phyloP scores from a whole-genome alignment of 2,888 invertebrate genomes.

The Caenorhabditis drosophilae region DNA sequence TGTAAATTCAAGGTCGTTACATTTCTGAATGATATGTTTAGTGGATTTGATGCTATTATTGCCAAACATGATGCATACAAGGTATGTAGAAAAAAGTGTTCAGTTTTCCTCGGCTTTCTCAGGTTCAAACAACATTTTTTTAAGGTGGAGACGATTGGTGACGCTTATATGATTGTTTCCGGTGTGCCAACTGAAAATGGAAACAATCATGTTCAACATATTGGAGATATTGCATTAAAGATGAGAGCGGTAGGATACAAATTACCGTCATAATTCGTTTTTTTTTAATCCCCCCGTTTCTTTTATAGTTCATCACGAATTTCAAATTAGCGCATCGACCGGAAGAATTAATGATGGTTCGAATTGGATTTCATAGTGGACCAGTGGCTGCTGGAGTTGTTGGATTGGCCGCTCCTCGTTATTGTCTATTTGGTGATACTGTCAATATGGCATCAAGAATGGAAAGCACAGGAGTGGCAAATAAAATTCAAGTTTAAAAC shows the following conservation, averaged over 20 bases:
- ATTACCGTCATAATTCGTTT: too few relatives aligned
- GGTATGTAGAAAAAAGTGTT: constrained; percentile 23
- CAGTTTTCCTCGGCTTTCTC: background rate
- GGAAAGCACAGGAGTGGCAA: constrained; percentile 66
- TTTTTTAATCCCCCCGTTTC: background rate
- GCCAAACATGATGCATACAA: constrained; percentile 68
- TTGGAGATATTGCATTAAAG: constrained; percentile 67
- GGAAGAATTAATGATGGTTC: constrained; percentile 66
- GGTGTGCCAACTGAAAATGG: constrained; percentile 68
- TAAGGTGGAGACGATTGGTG: constrained; percentile 60
- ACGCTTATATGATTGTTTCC: constrained; percentile 68
- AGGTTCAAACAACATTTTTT: too few relatives aligned
- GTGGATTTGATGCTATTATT: constrained; percentile 68
- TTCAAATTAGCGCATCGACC: constrained; percentile 67
- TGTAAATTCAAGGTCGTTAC: constrained; percentile 64
- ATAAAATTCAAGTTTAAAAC: constrained; percentile 59
- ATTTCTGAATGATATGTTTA: constrained; percentile 68
- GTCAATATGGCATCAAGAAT: constrained; percentile 67
- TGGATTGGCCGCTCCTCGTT: constrained; percentile 62
- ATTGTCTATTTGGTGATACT: constrained; percentile 66
- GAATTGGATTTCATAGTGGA: constrained; percentile 68
- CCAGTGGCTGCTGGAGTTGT: constrained; percentile 67
- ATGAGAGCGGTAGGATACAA: constrained; percentile 59
- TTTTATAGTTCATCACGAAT: constrained; percentile 52
- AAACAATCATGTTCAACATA: constrained; percentile 65